Conservation (phyloP, 2,113 vertebrate species). For the Albula glossodonta region DNA sequence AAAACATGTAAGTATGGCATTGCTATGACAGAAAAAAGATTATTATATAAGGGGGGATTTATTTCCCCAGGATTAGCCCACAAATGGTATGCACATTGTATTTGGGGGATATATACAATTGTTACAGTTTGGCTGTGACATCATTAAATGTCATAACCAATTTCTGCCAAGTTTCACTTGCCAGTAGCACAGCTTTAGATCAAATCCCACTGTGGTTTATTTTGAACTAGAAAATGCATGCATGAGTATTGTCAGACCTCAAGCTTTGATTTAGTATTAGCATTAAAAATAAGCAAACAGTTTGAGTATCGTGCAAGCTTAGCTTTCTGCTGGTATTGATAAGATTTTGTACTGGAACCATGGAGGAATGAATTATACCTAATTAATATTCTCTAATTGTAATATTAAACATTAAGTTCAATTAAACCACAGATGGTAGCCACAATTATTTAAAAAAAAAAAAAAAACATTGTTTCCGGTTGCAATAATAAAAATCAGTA, state of each 20-base stretch:
- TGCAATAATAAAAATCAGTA: not conserved
- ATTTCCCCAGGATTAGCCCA: slow-evolving; percentile 9
- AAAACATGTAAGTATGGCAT: not conserved
- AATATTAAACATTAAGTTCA: not conserved
- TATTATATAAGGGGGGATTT: not conserved
- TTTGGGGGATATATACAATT: slow-evolving; percentile 26
- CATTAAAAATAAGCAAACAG: not conserved
- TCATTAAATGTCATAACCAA: slow-evolving; percentile 20
- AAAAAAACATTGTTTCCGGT: not conserved
- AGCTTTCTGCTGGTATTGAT: not conserved
- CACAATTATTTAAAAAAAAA: not conserved
- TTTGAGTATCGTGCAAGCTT: not conserved
- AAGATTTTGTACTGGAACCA: not conserved
- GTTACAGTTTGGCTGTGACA: slow-evolving; percentile 15
- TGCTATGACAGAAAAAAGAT: slow-evolving; percentile 1
- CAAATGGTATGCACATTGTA: not conserved
- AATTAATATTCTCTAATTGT: not conserved
- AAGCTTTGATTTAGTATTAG: not conserved
- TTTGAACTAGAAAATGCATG: slow-evolving; percentile 20
- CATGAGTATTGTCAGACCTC: slow-evolving; percentile 2
- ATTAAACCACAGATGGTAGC: not conserved
- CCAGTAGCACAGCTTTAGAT: slow-evolving; percentile 21
- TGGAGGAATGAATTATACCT: not conserved
- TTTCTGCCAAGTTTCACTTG: slow-evolving; percentile 16
- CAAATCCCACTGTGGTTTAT: slow-evolving; percentile 5